phyloP scores from a whole-genome alignment of 2,113 vertebrate species.

The Baryphthengus martii region DNA sequence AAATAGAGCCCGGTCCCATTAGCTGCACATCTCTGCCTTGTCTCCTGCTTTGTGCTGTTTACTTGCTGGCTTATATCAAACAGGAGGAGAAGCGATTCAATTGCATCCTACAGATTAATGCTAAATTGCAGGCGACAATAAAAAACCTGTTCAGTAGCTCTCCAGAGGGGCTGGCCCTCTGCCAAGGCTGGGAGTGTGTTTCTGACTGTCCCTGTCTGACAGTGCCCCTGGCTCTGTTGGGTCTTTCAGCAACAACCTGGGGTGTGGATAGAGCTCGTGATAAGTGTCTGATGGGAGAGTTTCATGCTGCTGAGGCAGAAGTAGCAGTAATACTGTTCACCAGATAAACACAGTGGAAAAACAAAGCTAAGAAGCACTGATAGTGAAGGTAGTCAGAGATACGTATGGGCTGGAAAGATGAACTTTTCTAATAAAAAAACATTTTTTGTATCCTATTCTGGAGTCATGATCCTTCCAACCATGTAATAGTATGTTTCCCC shows the following conservation, averaged over 20 bases:
- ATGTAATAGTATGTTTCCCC: background rate
- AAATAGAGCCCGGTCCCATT: background rate
- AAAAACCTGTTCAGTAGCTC: background rate
- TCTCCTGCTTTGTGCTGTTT: background rate
- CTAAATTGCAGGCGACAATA: background rate
- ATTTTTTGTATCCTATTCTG: background rate
- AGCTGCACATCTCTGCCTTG: background rate
- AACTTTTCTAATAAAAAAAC: background rate
- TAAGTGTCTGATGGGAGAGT: background rate
- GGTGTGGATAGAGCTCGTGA: background rate
- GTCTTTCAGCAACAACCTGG: background rate
- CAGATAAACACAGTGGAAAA: background rate
- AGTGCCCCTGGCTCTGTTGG: background rate
- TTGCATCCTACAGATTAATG: background rate
- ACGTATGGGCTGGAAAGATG: background rate
- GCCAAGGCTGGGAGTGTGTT: background rate
- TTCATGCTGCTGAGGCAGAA: background rate
- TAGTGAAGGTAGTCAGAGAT: background rate
- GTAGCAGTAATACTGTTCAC: background rate
- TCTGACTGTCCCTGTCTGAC: background rate
- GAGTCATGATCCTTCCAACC: background rate
- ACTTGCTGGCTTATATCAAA: background rate
- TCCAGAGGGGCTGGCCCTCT: background rate
- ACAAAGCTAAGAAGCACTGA: background rate
- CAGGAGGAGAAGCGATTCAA: background rate